Base-by-base conservation (phyloP, 1,140 invertebrate species). In the Caenorhabditis brenneri region DNA sequence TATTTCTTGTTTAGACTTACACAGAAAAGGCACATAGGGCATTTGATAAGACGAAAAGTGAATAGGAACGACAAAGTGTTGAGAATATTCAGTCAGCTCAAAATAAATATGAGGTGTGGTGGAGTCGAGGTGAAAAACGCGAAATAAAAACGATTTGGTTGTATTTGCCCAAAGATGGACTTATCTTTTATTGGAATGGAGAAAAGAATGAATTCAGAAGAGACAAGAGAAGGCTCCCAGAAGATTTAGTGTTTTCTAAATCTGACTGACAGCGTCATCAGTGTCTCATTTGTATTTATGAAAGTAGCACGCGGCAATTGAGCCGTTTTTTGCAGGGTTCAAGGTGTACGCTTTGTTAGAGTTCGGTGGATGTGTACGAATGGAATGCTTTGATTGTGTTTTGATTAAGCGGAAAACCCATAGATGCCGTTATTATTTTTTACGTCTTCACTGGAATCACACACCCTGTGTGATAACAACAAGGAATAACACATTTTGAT, bases 21-120 rank as follows among this genome's bases (percentile, higher is more conserved):
- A 74, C 65, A 74, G 22, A 74, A 74, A 74, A 19, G 65, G 65
- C 9, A 74, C 36, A 42, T 74, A 74, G 6, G 65, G 65, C 65
- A 74, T 65, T 58, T 36, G 48, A 15, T 19, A 15, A 15, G 29
- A 65, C 2, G 10, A 19, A 12, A n/a, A 33, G 36, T n/a, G 29
- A 3, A 31, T 22, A 12, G 16, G 19, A 65, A 74, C 65, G 36
- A 27, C 9, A 42, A 74, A 39, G 6, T 9, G 15, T 2, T 27
- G 36, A 24, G 33, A 39, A 39, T 42, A 42, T 46, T 46, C 65
- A 74, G 65, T 74, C 65, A 74, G 65, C 33, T 74, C 65, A 74
- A 31, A 46, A 74, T 74, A 74, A 74, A 74, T 19, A 74, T 10
- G 19, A 15, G 36, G 36, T 22, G 5, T 0, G 27, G 29, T 42